Evolutionary conservation across 2,797 vertebrate species (phyloP).

Genomic region (Sciurus vulgaris): DNA sequence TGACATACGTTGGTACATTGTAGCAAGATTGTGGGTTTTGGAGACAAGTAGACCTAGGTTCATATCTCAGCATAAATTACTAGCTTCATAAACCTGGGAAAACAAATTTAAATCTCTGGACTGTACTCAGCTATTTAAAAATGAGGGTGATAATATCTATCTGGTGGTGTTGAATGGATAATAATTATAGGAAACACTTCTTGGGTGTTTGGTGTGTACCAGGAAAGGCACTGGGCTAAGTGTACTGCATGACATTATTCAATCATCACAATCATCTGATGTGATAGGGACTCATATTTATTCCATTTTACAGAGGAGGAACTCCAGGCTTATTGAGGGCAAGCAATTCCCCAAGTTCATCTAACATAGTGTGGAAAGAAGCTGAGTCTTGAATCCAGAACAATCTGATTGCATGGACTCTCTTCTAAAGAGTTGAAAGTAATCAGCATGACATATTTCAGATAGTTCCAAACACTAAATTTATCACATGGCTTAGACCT

Average conservation of each 20-base stretch:
- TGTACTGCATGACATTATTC: background rate
- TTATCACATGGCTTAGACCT: background rate
- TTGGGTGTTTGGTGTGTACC: background rate
- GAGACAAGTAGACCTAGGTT: background rate
- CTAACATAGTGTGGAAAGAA: background rate
- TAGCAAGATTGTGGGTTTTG: conserved; percentile 15
- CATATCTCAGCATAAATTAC: conserved; percentile 7
- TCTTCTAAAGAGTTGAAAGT: conserved; percentile 26
- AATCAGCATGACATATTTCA: background rate
- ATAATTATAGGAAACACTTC: background rate
- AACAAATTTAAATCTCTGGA: background rate
- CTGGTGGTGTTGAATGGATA: background rate
- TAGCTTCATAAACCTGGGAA: background rate
- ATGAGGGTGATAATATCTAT: background rate
- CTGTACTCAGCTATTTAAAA: background rate
- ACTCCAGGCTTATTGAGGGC: background rate
- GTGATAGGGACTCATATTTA: background rate
- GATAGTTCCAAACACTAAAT: background rate
- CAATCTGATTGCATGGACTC: background rate
- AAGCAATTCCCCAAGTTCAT: background rate
- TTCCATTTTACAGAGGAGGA: background rate
- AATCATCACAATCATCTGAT: background rate
- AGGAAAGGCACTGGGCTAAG: background rate
- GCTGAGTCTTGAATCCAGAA: background rate
- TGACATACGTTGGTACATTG: background rate